Percentiles rank a stretch among this genome's conserved stretches.
Evolutionary conservation across 1,140 invertebrate species (phyloP).

Genomic region (Pseudomyrmex pallidus): DNA sequence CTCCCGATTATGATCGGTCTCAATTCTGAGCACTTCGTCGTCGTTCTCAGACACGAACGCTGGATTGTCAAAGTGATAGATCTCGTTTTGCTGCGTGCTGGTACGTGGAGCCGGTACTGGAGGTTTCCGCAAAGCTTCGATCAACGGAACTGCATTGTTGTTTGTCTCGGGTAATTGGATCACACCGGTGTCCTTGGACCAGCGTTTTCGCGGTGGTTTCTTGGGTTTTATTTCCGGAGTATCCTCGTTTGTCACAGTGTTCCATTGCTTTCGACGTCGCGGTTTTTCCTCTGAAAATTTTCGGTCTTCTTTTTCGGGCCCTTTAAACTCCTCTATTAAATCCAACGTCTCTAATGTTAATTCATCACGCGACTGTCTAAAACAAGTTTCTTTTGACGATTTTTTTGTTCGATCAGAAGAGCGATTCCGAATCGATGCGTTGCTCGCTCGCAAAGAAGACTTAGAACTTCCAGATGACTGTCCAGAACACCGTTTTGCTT

Average conservation of each 20-base stretch:
- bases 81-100: conserved; percentile 21
- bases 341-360: conserved; percentile 66
- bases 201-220: conserved; percentile 72
- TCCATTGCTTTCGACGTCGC: conserved; percentile 73
- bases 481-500: not conserved
- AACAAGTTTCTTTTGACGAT: not conserved
- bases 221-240: conserved; percentile 55
- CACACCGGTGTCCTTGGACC: conserved; percentile 71
- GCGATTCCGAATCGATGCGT: not conserved
- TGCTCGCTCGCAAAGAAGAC: conserved; percentile 17
- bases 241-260: conserved; percentile 36
- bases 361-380: conserved; percentile 14
- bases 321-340: conserved; percentile 74
- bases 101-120: conserved; percentile 72
- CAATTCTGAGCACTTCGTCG: conserved; percentile 78
- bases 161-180: conserved; percentile 65
- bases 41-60: conserved; percentile 78
- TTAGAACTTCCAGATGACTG: not conserved
- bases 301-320: not conserved
- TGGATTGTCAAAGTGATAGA: conserved; percentile 72
- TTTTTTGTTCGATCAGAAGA: not conserved
- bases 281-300: conserved; percentile 27
- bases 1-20: conserved; percentile 76
- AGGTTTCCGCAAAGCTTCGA: not conserved
- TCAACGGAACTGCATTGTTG: conserved; percentile 11